Percentiles rank a stretch among this genome's conserved stretches.
These are phyloP conservation scores for Criorhina ranunculi DNA, from an alignment of 2,888 invertebrate genomes.

Conservation along the genomic window DNA sequence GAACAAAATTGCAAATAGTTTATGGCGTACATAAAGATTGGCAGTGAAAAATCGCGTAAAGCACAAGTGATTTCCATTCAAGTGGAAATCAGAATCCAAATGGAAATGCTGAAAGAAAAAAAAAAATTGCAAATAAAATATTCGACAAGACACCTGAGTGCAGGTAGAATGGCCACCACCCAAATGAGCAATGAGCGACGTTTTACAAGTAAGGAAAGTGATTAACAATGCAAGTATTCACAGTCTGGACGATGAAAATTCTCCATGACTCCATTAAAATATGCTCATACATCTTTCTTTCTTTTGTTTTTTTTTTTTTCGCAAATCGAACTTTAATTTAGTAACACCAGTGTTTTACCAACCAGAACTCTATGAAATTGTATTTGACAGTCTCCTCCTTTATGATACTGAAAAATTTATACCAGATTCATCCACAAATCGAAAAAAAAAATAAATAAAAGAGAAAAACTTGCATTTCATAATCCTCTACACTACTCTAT, in stretches of 20 bases:
- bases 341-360: too few relatives aligned
- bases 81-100: slow-evolving; percentile 35
- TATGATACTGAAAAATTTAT: background rate
- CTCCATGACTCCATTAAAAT: background rate
- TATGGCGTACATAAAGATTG: slow-evolving; percentile 54
- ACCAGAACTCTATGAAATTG: background rate
- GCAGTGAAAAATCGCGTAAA: slow-evolving; percentile 36
- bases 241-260: too few relatives aligned
- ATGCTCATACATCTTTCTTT: too few relatives aligned
- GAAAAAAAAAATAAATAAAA: too few relatives aligned
- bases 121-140: slow-evolving; percentile 5
- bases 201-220: too few relatives aligned
- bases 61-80: slow-evolving; percentile 25
- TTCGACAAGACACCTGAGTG: slow-evolving; percentile 4
- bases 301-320: too few relatives aligned
- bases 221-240: too few relatives aligned
- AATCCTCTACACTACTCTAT: background rate
- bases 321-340: too few relatives aligned
- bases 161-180: background rate
- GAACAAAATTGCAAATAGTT: slow-evolving; percentile 56
- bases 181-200: background rate
- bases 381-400: background rate
- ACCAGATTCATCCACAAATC: background rate
- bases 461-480: slow-evolving; percentile 43
- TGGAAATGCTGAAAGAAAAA: slow-evolving; percentile 6